Evolutionary conservation across 2,113 vertebrate species (phyloP).

Genomic region (Dascyllus trimaculatus): DNA sequence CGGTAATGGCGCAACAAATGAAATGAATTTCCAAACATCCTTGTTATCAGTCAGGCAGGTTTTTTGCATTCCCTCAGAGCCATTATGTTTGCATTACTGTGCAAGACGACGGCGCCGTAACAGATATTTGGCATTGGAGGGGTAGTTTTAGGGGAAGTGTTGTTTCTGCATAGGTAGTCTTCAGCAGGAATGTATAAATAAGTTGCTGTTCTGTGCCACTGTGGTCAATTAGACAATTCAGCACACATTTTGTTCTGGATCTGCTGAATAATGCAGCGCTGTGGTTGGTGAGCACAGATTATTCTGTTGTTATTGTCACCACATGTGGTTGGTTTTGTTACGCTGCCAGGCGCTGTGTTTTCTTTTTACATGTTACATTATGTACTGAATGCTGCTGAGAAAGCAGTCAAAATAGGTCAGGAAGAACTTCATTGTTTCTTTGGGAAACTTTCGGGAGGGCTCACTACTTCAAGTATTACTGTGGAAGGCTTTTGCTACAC

Average conservation of each 20-base stretch:
- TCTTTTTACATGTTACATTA: conserved; percentile 13
- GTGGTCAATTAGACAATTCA: conserved; percentile 23
- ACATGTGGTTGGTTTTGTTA: conserved; percentile 41
- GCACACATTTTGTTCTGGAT: conserved; percentile 27
- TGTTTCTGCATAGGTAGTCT: background rate
- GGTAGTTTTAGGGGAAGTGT: conserved; percentile 1
- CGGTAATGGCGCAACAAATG: conserved; percentile 52
- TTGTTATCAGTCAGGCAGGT: conserved; percentile 17
- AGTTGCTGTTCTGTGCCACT: background rate
- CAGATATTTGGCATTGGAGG: conserved; percentile 1
- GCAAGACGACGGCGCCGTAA: background rate
- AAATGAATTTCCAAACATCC: conserved; percentile 40
- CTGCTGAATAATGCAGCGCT: conserved; percentile 52
- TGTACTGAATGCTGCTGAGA: conserved; percentile 24
- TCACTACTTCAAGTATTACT: background rate
- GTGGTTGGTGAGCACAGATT: conserved; percentile 41
- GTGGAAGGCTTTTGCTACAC: background rate
- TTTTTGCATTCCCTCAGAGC: conserved; percentile 31
- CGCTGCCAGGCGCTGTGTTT: conserved; percentile 27
- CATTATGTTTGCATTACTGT: conserved; percentile 20
- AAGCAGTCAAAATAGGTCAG: conserved; percentile 31
- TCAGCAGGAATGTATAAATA: background rate
- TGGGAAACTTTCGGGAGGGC: background rate
- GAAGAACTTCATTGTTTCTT: background rate
- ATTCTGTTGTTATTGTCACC: conserved; percentile 49